These are phyloP conservation scores for Manis crassicaudata DNA, from an alignment of 2,797 vertebrate genomes.

Conservation along the genomic window DNA sequence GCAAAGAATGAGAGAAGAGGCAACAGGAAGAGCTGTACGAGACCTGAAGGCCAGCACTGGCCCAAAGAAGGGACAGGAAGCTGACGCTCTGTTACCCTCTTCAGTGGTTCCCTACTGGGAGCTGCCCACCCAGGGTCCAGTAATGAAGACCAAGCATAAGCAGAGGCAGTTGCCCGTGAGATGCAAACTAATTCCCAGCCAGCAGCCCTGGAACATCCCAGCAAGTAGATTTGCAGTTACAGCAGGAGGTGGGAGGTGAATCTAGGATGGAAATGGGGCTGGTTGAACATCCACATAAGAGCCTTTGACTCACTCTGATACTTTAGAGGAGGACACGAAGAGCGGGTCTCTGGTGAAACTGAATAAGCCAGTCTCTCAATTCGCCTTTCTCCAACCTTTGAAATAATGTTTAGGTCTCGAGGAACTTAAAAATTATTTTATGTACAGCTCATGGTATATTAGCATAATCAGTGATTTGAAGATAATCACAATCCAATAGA, in stretches of 20 bases:
- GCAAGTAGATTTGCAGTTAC: not conserved
- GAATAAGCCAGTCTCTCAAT: not conserved
- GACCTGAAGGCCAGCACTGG: not conserved
- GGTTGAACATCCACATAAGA: not conserved
- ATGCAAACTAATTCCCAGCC: not conserved
- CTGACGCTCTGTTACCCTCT: rapidly evolving
- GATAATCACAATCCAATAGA: not conserved
- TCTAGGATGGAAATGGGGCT: not conserved
- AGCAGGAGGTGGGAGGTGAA: not conserved
- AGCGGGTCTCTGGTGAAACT: not conserved
- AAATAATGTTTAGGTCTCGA: not conserved
- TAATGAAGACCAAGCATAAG: not conserved
- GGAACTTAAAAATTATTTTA: not conserved
- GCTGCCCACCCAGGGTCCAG: not conserved
- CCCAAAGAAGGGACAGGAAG: not conserved
- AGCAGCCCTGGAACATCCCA: not conserved
- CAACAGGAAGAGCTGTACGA: not conserved
- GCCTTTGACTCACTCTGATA: not conserved
- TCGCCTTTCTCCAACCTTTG: not conserved
- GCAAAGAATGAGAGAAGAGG: not conserved
- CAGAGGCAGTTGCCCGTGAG: not conserved
- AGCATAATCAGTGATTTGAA: not conserved
- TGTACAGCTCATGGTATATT: not conserved
- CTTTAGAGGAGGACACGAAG: too few species aligned
- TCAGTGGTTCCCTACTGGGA: not conserved